Evolutionary conservation across 2,888 invertebrate species (phyloP), one percentile per base, ranked within the genome.

Genomic region (Anodontia alba): DNA sequence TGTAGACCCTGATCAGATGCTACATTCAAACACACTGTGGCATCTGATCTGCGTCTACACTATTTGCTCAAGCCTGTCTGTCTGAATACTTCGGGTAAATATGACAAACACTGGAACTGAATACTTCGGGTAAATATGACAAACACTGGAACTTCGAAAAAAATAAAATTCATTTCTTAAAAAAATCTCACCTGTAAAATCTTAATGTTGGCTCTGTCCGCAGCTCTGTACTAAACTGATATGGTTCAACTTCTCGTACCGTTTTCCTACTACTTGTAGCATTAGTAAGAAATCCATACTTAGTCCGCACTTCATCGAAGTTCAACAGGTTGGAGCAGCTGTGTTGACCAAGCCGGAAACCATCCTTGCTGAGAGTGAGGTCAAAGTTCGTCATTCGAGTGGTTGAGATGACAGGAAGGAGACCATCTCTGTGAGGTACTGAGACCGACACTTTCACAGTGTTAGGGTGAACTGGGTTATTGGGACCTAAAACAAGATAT

Each of bases 381-480:
- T 94, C 94, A 88, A 94, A 94, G 90, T 94, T 94, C 38, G 94
- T 92, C 51, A 94, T 88, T 42, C 88, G 87, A 0, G 90, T 87
- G 1, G 94, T 94, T 15, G 94, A 94, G 33, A 94, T 88, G 29
- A 91, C 90, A 0, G 94, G 94, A 26, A 94, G 79, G 90, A 94
- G 91, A 26, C 94, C 94, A 83, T 94, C 94, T 72, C 91, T 89
- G 83, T 94, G 94, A 0, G 94, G 94, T 51, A 94, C 88, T 20
- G 88, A 89, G 10, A 94, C 90, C 5, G 92, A 90, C 46, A 94
- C 78, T 26, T 89, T 89, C 12, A 94, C 91, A 66, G 90, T 90
- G 87, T 94, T 94, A 3, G 94, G 92, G 80, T 93, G 88, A 0
- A 86, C 83, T 3, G 84, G 87, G 80, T 94, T 93, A 69, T 91